Evolutionary conservation across 1,140 invertebrate genomes (phyloP).

Genomic region (Conus betulinus): DNA sequence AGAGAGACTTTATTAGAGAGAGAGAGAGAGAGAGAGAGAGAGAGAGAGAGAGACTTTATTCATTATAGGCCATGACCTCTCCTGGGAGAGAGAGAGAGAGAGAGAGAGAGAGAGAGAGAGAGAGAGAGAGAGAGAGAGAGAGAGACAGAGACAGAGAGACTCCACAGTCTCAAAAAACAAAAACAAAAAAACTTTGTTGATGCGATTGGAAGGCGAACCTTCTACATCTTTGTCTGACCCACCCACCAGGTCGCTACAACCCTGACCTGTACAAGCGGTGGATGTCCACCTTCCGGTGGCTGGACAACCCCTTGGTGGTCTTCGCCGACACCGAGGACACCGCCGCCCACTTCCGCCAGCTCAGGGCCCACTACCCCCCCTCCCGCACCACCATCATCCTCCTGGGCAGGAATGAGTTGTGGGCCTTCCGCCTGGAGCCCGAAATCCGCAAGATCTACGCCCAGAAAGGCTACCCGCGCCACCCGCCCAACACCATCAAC

Average conservation of each 20-base stretch:
- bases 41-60: no score
- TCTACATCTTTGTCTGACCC: not conserved
- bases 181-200: not conserved
- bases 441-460: constrained; percentile 56
- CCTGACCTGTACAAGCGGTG: constrained; percentile 44
- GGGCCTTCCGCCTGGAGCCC: constrained; percentile 57
- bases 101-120: no score
- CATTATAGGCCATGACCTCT: no score
- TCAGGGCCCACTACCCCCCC: constrained; percentile 43
- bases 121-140: no score
- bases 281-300: constrained; percentile 47
- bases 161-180: not conserved
- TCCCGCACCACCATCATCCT: constrained; percentile 54
- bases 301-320: constrained; percentile 49
- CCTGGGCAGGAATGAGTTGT: constrained; percentile 55
- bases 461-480: constrained; percentile 57
- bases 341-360: constrained; percentile 24
- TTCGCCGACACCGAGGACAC: constrained; percentile 49
- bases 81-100: no score
- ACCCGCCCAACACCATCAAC: constrained; percentile 61
- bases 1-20: no score
- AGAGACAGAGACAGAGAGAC: not conserved
- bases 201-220: not conserved
- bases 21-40: no score
- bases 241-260: constrained; percentile 5